Conservation (phyloP, 92 coral and sea anemone genomes). For the Palythoa grandis region DNA sequence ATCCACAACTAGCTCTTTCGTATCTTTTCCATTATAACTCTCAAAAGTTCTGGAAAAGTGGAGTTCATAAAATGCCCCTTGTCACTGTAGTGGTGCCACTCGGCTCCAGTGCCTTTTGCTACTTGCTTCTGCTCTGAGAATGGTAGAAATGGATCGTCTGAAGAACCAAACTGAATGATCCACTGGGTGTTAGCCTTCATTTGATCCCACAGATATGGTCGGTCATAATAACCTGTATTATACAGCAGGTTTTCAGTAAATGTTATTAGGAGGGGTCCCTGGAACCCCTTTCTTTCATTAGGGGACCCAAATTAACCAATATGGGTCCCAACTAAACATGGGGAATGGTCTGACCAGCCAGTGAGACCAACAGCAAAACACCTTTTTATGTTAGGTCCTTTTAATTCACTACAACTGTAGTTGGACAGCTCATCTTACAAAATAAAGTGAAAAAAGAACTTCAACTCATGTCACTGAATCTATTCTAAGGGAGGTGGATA, state of each 20-base stretch:
- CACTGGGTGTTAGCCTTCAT: constrained; percentile 78
- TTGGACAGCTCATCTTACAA: no score
- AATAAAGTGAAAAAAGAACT: no score
- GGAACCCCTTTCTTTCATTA: no score
- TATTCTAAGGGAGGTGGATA: no score
- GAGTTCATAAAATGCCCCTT: constrained; percentile 74
- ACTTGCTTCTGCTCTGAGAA: constrained; percentile 82
- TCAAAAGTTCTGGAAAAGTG: constrained; percentile 73
- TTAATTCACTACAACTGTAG: no score
- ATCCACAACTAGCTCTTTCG: constrained; percentile 25
- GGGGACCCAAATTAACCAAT: no score
- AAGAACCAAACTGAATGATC: constrained; percentile 91
- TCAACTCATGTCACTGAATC: no score
- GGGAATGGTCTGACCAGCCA: no score
- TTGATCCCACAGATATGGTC: constrained; percentile 85
- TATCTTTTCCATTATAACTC: constrained; percentile 57
- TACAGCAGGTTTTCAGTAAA: background rate
- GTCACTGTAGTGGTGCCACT: constrained; percentile 74
- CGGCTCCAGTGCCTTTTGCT: constrained; percentile 71
- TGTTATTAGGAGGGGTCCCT: background rate
- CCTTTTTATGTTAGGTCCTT: no score
- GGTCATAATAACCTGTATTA: constrained; percentile 75
- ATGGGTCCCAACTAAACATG: no score
- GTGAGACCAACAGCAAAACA: no score
- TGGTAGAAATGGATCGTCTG: constrained; percentile 86